A percentile compares a stretch with the other conserved stretches of the same genome.
Conservation (phyloP, 2,113 vertebrate genomes). For the Odontesthes bonariensis region DNA sequence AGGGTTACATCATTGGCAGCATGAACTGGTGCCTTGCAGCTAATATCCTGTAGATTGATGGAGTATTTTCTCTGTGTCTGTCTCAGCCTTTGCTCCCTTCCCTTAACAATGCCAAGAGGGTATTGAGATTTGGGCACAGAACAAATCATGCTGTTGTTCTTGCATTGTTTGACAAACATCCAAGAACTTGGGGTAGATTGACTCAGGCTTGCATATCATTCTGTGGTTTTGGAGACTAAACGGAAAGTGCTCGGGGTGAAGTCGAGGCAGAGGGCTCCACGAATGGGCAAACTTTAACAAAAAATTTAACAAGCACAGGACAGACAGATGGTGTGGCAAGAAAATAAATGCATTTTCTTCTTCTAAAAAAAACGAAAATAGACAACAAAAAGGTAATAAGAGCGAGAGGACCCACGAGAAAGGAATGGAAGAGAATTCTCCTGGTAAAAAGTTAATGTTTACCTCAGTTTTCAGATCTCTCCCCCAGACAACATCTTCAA, state of each 20-base stretch:
- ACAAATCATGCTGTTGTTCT: constrained; percentile 65
- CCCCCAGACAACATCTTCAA: constrained; percentile 65
- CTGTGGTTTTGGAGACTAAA: constrained; percentile 57
- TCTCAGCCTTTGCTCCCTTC: constrained; percentile 59
- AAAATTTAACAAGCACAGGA: constrained; percentile 61
- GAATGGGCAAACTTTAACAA: constrained; percentile 59
- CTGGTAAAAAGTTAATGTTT: constrained; percentile 55
- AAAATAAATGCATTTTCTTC: not conserved
- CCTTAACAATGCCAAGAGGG: constrained; percentile 74
- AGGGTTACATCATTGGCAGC: constrained; percentile 76
- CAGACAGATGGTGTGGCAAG: constrained; percentile 63
- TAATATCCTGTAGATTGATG: constrained; percentile 79
- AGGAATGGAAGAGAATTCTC: constrained; percentile 56
- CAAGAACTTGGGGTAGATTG: constrained; percentile 59
- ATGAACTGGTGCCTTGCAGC: constrained; percentile 71
- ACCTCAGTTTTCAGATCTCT: constrained; percentile 54
- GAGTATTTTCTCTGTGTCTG: constrained; percentile 74
- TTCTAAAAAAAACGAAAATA: not conserved
- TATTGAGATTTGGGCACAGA: constrained; percentile 62
- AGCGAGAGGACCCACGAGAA: constrained; percentile 45
- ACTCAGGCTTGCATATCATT: constrained; percentile 67
- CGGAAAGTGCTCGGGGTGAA: constrained; percentile 63
- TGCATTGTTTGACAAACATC: constrained; percentile 65
- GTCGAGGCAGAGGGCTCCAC: constrained; percentile 41
- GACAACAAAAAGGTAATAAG: constrained; percentile 56